phyloP scores from a whole-genome alignment of 37 sponge, comb jelly and placozoan species.

The Hexactinellida sp. region DNA sequence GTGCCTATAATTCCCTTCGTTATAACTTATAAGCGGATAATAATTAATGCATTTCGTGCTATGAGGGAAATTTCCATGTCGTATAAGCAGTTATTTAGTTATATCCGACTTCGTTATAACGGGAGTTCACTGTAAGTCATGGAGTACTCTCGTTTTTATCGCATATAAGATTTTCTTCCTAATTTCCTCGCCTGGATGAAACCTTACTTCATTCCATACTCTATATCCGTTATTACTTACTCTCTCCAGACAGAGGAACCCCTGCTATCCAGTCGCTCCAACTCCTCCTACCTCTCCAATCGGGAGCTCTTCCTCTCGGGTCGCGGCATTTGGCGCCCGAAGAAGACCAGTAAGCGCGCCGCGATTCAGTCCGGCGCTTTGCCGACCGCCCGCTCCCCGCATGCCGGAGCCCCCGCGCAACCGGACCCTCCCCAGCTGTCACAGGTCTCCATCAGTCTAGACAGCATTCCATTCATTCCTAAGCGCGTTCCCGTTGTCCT shows the following conservation, averaged over 20 bases:
- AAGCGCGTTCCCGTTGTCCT: constrained; percentile 10
- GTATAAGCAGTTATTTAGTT: too few relatives aligned
- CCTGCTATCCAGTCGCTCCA: not conserved
- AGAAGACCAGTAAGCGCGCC: not conserved
- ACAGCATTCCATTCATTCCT: constrained; percentile 9
- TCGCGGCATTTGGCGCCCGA: not conserved
- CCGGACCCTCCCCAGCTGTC: not conserved
- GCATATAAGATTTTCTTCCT: too few relatives aligned
- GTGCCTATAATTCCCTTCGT: too few relatives aligned
- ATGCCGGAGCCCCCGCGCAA: not conserved
- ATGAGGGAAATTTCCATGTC: too few relatives aligned
- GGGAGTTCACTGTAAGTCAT: too few relatives aligned
- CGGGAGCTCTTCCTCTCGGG: not conserved
- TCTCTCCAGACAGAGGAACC: not conserved
- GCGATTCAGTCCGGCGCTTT: not conserved
- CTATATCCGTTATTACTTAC: too few relatives aligned
- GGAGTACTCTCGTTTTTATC: too few relatives aligned
- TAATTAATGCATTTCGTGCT: too few relatives aligned
- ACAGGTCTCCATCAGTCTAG: not conserved
- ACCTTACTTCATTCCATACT: too few relatives aligned
- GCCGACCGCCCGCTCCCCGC: not conserved
- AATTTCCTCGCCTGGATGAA: too few relatives aligned
- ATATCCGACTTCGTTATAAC: too few relatives aligned
- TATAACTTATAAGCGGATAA: too few relatives aligned
- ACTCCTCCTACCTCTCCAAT: not conserved